Percentiles rank a stretch among this genome's conserved stretches.
phyloP scores from a whole-genome alignment of 2,888 invertebrate genomes.

The Chloromyia formosa region DNA sequence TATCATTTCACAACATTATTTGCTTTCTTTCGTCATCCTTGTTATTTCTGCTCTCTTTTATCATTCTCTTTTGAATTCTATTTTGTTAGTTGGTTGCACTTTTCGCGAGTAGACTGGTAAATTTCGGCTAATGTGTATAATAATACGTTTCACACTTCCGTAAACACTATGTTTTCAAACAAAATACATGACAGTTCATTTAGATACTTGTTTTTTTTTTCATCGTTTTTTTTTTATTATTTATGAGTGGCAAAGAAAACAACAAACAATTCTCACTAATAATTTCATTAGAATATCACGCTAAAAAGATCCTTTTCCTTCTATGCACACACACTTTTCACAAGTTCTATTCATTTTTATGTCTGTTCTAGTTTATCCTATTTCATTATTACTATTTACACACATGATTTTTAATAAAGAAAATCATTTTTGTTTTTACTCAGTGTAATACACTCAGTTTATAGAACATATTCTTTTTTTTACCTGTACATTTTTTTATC shows the following conservation, averaged over 20 bases:
- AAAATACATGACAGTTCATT: neutral
- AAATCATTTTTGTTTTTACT: constrained; percentile 2
- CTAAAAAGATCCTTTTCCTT: neutral
- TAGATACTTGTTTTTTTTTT: neutral
- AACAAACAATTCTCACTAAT: constrained; percentile 24
- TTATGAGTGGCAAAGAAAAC: too few relatives aligned
- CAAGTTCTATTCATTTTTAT: neutral
- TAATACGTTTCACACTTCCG: neutral
- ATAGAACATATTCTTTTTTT: neutral
- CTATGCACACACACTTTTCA: constrained; percentile 15
- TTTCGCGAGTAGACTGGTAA: constrained; percentile 25
- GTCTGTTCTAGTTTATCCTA: neutral
- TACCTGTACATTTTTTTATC: neutral
- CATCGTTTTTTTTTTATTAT: neutral
- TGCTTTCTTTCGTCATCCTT: neutral
- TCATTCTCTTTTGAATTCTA: constrained; percentile 3
- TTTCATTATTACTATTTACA: neutral
- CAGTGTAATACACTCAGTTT: neutral
- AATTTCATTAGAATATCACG: constrained; percentile 37
- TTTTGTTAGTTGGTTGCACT: constrained; percentile 24
- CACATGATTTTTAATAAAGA: neutral
- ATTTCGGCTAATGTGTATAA: neutral
- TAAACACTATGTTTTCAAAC: neutral
- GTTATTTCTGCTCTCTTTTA: constrained; percentile 1
- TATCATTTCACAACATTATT: constrained; percentile 26